These are phyloP conservation scores for Gymnopithys bicolor DNA, from an alignment of 2,797 vertebrate species.

Conservation along the genomic window DNA sequence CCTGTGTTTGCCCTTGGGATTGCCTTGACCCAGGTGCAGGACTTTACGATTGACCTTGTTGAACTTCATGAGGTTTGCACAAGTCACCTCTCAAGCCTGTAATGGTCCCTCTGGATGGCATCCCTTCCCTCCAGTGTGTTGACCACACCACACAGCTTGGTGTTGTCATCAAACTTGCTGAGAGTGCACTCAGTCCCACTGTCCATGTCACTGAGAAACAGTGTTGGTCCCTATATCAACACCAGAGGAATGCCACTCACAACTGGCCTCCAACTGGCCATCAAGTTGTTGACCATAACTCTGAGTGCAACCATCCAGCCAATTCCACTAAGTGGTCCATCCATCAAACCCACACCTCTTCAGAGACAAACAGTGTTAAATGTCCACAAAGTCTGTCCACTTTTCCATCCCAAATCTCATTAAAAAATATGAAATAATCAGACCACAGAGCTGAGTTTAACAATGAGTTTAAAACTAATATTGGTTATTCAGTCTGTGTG, in stretches of 20 bases:
- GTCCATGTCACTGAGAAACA: not conserved
- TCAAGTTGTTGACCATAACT: not conserved
- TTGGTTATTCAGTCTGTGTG: not conserved
- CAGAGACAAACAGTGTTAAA: not conserved
- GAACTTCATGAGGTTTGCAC: rapidly evolving
- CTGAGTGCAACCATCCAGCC: not conserved
- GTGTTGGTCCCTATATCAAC: not conserved
- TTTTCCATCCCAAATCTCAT: not conserved
- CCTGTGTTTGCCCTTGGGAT: not conserved
- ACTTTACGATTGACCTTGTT: not conserved
- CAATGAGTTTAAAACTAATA: not conserved
- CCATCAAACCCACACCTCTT: not conserved
- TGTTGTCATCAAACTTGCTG: not conserved
- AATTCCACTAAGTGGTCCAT: not conserved
- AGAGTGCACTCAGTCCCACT: not conserved
- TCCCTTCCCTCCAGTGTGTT: rapidly evolving
- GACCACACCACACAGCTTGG: not conserved
- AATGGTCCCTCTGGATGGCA: not conserved
- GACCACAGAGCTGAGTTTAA: not conserved
- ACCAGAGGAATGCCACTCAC: not conserved
- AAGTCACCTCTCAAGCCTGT: not conserved
- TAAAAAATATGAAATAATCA: not conserved
- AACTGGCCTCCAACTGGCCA: not conserved
- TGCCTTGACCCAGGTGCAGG: rapidly evolving
- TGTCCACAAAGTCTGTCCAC: not conserved